Percentiles rank a stretch among this genome's conserved stretches.
Evolutionary conservation across 2,113 vertebrate species (phyloP).

Genomic region (Anhinga rufa): DNA sequence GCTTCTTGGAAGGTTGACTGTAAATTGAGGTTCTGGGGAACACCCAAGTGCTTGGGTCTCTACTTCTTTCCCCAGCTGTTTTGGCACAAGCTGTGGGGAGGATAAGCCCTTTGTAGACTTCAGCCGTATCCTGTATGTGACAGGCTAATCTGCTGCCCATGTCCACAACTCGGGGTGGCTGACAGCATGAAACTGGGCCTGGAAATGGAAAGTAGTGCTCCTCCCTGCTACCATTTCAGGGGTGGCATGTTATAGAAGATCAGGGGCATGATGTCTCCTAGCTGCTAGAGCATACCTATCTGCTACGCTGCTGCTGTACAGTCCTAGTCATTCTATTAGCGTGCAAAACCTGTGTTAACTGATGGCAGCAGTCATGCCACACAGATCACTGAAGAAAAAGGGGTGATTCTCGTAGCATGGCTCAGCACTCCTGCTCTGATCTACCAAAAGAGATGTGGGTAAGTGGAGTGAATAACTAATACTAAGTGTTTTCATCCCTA

Average conservation of each 20-base stretch:
- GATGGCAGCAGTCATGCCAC: not conserved
- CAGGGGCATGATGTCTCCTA: not conserved
- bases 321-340: accelerated
- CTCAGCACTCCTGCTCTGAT: not conserved
- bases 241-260: not conserved
- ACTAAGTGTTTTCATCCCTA: not conserved
- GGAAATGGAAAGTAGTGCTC: not conserved
- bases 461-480: not conserved
- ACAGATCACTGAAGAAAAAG: not conserved
- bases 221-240: not conserved
- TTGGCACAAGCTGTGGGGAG: not conserved
- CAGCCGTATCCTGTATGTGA: not conserved
- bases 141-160: not conserved
- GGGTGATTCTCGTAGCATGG: not conserved
- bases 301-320: not conserved
- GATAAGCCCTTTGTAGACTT: not conserved
- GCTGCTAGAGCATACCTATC: accelerated
- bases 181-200: not conserved
- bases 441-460: not conserved
- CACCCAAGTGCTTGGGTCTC: not conserved
- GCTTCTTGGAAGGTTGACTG: not conserved
- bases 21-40: not conserved
- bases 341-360: not conserved
- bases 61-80: not conserved
- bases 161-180: accelerated